A percentile compares a stretch with the other conserved stretches of the same genome.
These are phyloP conservation scores for Alosa sapidissima DNA, from an alignment of 2,797 vertebrate genomes.

Conservation along the genomic window DNA sequence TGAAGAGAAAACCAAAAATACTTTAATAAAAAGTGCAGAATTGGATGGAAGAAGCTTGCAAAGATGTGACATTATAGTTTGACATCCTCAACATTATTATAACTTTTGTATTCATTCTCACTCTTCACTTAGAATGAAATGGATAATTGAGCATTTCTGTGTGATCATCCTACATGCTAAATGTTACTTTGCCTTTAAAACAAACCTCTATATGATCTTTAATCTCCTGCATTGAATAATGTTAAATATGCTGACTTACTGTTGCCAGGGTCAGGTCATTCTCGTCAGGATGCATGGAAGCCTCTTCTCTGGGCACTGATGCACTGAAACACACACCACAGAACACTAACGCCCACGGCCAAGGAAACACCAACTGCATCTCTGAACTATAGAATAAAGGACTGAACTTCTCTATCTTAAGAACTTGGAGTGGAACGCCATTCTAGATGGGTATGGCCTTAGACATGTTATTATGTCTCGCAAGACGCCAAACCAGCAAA, in stretches of 20 bases:
- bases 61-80: neutral
- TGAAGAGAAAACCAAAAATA: neutral
- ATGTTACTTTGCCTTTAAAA: too few species aligned
- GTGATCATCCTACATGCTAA: too few species aligned
- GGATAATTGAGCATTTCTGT: neutral
- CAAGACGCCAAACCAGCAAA: conserved; percentile 61
- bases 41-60: neutral
- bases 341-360: conserved; percentile 56
- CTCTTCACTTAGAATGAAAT: neutral
- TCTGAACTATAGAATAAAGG: conserved; percentile 47
- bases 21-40: neutral
- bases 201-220: too few species aligned
- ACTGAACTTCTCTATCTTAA: conserved; percentile 52
- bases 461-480: conserved; percentile 78
- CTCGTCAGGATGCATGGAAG: conserved; percentile 48
- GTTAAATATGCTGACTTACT: conserved; percentile 70
- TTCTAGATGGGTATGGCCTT: conserved; percentile 74
- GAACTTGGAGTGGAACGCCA: conserved; percentile 56
- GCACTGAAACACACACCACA: conserved; percentile 55
- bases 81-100: neutral
- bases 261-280: conserved; percentile 70
- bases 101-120: neutral
- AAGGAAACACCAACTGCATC: conserved; percentile 66
- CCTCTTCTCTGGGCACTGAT: conserved; percentile 46
- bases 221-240: conserved; percentile 33